Percentiles rank a stretch among this genome's conserved stretches.
phyloP scores from a whole-genome alignment of 2,113 vertebrate genomes.

The Neolamprologus sp. region DNA sequence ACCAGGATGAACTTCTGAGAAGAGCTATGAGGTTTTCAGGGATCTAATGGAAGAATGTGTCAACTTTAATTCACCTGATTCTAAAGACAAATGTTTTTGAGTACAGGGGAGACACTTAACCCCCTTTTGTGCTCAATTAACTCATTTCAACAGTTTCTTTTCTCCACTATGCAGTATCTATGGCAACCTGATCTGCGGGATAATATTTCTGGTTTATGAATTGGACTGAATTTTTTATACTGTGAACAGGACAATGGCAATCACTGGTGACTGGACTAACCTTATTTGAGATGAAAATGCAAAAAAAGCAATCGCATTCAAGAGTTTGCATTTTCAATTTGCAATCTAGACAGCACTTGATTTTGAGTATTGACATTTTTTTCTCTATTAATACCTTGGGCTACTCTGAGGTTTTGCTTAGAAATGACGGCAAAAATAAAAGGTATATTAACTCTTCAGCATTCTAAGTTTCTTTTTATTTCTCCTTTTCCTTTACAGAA shows the following conservation, averaged over 20 bases:
- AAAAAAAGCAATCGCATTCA: background rate
- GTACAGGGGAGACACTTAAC: background rate
- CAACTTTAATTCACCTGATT: background rate
- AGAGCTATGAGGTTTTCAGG: background rate
- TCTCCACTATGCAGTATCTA: background rate
- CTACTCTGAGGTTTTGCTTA: background rate
- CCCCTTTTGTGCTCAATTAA: background rate
- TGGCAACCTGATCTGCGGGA: background rate
- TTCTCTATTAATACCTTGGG: background rate
- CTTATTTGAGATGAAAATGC: background rate
- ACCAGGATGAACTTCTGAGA: background rate
- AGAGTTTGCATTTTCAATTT: background rate
- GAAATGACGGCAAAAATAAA: background rate
- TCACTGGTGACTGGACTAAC: background rate
- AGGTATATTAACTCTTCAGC: rapidly evolving
- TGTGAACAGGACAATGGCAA: background rate
- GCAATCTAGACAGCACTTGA: background rate
- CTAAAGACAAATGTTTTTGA: background rate
- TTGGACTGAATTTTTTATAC: background rate
- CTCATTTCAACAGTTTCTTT: background rate
- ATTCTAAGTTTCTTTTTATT: background rate
- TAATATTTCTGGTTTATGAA: background rate
- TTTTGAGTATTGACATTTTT: background rate
- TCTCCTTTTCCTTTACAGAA: background rate
- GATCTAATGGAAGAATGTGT: background rate